Conservation (phyloP, 2,113 vertebrate species). For the Ctenodactylus gundi region DNA sequence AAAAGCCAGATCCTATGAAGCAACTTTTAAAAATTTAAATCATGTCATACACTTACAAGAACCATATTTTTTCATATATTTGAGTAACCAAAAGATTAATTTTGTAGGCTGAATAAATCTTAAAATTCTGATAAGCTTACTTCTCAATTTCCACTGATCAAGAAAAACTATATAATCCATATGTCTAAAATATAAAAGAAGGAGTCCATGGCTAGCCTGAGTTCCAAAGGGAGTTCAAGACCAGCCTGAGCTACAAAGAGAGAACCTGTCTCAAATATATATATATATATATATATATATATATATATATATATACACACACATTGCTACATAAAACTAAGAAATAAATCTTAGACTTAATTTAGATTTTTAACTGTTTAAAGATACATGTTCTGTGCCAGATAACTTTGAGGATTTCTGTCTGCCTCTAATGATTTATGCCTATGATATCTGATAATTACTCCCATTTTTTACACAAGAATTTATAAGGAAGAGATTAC, state of each 20-base stretch:
- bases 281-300: too few relatives aligned
- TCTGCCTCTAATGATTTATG: background rate
- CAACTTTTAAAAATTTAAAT: background rate
- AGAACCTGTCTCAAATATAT: too few relatives aligned
- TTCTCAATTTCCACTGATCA: background rate
- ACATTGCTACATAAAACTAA: background rate
- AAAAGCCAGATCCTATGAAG: slow-evolving; percentile 12
- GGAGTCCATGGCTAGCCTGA: too few relatives aligned
- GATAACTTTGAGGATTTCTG: background rate
- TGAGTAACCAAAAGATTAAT: background rate
- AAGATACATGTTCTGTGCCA: background rate
- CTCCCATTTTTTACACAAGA: background rate
- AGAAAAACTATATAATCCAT: background rate
- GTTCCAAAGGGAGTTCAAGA: too few relatives aligned
- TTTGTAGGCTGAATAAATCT: background rate
- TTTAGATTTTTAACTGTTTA: background rate
- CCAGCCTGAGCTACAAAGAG: too few relatives aligned
- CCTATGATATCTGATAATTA: background rate
- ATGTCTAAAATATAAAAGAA: background rate
- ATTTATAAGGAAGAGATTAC: background rate
- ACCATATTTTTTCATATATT: background rate
- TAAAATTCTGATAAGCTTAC: background rate
- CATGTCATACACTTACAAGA: background rate
- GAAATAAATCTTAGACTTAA: background rate
- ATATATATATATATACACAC: too few relatives aligned